Evolutionary conservation across 1,140 invertebrate genomes (phyloP).

Genomic region (Lasioglossum albipes): DNA sequence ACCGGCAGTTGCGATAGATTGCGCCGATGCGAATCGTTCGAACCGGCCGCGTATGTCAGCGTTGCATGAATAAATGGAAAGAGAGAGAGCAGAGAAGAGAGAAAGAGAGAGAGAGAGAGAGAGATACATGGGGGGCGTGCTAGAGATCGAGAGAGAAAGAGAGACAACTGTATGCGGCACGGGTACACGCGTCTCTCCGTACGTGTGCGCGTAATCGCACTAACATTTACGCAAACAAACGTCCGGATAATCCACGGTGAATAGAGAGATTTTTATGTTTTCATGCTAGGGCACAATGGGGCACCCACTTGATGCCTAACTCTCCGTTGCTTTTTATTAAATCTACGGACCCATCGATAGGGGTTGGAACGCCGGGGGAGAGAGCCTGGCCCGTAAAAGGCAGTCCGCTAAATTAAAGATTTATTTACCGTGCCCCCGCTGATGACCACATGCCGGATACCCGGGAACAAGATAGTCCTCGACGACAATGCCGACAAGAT

Average conservation of each 20-base stretch:
- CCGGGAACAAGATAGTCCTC: neutral
- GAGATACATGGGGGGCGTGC: neutral
- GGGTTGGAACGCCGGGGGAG: slow-evolving; percentile 33
- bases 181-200: slow-evolving; percentile 12
- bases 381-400: slow-evolving; percentile 24
- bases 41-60: slow-evolving; percentile 48
- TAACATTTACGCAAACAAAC: slow-evolving; percentile 57
- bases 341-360: slow-evolving; percentile 68
- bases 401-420: slow-evolving; percentile 73
- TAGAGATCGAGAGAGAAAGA: neutral
- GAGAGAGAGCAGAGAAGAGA: neutral
- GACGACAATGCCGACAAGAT: neutral
- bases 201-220: slow-evolving; percentile 53
- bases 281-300: slow-evolving; percentile 78
- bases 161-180: slow-evolving; percentile 3
- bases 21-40: slow-evolving; percentile 38
- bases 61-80: neutral
- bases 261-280: slow-evolving; percentile 81
- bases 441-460: slow-evolving; percentile 48
- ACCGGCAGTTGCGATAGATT: slow-evolving; percentile 54
- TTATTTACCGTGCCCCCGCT: slow-evolving; percentile 69
- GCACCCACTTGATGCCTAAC: slow-evolving; percentile 78
- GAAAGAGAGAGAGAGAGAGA: neutral
- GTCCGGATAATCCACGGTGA: slow-evolving; percentile 76
- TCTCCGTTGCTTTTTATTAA: slow-evolving; percentile 78